Conservation (phyloP, 2,113 vertebrate genomes). For the Ascaphus truei region DNA sequence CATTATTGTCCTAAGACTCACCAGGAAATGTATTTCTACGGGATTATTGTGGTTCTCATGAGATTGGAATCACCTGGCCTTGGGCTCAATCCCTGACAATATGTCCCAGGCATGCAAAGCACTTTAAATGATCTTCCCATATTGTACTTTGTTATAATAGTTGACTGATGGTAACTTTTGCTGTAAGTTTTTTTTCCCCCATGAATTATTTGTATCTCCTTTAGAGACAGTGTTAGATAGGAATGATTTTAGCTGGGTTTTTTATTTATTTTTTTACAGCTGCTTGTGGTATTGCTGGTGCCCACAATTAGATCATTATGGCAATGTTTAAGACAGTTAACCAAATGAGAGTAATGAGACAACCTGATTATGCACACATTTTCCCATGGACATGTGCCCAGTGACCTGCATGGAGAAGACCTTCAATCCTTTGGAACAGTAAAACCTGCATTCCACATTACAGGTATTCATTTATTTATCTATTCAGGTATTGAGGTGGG, state of each 20-base stretch:
- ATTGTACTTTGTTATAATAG: conserved; percentile 3
- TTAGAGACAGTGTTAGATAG: background rate
- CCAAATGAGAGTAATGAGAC: no score
- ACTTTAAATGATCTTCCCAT: conserved; percentile 31
- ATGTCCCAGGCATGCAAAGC: conserved; percentile 22
- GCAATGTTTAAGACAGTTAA: background rate
- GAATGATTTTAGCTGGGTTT: background rate
- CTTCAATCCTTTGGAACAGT: no score
- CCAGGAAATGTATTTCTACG: conserved; percentile 34
- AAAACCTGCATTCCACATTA: background rate
- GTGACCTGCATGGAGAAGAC: background rate
- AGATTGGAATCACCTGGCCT: conserved; percentile 34
- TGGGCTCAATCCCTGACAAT: conserved; percentile 22
- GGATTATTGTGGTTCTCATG: conserved; percentile 32
- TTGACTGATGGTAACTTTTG: conserved; percentile 7
- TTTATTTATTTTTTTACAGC: background rate
- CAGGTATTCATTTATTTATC: background rate
- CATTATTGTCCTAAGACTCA: conserved; percentile 31
- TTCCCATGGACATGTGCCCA: background rate
- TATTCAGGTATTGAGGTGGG: no score
- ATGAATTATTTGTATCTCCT: background rate
- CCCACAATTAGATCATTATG: background rate
- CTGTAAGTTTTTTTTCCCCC: background rate
- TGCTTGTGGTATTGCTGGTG: background rate
- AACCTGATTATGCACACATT: background rate